Conservation (phyloP, 1,140 invertebrate genomes). For the Drosophila bifasciata region DNA sequence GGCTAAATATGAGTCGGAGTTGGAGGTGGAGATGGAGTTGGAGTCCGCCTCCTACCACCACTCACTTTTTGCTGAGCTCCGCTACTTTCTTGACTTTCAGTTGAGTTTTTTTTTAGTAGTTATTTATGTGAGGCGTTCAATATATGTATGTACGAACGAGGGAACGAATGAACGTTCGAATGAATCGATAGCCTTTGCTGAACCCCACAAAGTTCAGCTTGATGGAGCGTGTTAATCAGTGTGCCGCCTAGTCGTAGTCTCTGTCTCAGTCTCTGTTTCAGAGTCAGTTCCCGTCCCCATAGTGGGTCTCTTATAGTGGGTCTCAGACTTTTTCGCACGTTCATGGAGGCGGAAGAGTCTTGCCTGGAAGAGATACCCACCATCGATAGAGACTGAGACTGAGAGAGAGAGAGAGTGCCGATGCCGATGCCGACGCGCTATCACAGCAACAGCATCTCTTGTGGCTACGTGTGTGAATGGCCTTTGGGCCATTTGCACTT, state of each 20-base stretch:
- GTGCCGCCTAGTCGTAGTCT: conserved; percentile 4
- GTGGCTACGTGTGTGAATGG: conserved; percentile 53
- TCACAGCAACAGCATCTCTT: conserved; percentile 43
- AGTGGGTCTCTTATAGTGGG: no score
- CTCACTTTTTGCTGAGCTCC: neutral
- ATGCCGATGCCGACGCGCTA: conserved; percentile 4
- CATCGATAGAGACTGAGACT: conserved; percentile 57
- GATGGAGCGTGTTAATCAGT: conserved; percentile 69
- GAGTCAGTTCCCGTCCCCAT: no score
- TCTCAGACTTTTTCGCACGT: no score
- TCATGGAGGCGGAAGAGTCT: neutral
- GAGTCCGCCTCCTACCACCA: no score
- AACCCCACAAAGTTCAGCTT: conserved; percentile 59
- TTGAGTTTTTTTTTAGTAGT: neutral
- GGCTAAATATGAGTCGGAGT: conserved; percentile 13
- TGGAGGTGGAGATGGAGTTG: neutral
- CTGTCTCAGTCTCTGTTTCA: neutral
- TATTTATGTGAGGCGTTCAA: conserved; percentile 40
- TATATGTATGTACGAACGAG: conserved; percentile 17
- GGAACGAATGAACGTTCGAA: neutral
- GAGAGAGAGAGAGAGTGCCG: conserved; percentile 26
- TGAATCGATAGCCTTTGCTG: conserved; percentile 64
- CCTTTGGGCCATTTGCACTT: conserved; percentile 42
- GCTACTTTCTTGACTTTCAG: conserved; percentile 19
- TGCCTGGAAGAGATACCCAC: conserved; percentile 32